phyloP scores from a whole-genome alignment of 2,113 vertebrate species.

The Otolemur garnettii region DNA sequence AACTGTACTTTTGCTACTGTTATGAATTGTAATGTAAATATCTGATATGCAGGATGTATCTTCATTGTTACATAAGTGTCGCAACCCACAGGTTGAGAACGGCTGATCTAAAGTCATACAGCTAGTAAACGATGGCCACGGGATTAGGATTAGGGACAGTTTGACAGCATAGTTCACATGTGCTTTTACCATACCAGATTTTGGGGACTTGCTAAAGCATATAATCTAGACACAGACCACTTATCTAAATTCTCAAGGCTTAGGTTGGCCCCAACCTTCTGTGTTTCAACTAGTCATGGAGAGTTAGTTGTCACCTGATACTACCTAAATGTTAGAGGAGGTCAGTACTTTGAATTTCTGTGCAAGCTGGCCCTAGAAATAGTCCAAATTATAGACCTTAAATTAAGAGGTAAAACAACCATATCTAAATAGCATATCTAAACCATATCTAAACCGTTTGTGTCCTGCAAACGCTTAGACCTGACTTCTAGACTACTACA shows the following conservation, averaged over 20 bases:
- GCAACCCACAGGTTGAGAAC: too few species aligned
- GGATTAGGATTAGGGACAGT: background rate
- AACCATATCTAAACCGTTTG: background rate
- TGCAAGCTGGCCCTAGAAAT: background rate
- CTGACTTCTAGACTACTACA: background rate
- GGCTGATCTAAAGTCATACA: background rate
- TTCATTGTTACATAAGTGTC: too few species aligned
- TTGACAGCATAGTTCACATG: background rate
- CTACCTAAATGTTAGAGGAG: background rate
- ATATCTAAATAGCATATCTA: background rate
- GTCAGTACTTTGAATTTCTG: background rate
- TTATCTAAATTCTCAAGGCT: background rate
- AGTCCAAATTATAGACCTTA: background rate
- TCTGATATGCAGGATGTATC: too few species aligned
- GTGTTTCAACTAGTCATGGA: background rate
- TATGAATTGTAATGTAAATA: too few species aligned
- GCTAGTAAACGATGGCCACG: background rate
- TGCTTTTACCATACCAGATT: background rate
- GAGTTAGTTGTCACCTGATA: background rate
- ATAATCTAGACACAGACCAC: background rate
- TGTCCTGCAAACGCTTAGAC: background rate
- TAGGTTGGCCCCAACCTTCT: rapidly evolving
- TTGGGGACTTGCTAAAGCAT: background rate
- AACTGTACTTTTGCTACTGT: too few species aligned
- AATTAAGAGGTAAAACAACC: background rate